Conservation (phyloP, 2,113 vertebrate genomes). For the Lycaon pictus region DNA sequence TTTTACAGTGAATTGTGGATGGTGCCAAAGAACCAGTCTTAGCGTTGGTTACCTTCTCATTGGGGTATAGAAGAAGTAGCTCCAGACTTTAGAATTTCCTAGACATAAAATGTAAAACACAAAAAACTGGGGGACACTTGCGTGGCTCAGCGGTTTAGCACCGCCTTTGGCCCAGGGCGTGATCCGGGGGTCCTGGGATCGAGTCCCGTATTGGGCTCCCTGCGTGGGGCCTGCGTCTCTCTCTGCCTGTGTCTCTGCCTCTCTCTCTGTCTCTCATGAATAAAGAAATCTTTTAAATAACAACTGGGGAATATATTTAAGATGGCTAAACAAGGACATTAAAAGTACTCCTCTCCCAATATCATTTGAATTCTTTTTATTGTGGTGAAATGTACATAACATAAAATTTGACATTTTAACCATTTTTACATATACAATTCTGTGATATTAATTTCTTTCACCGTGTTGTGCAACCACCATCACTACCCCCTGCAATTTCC, state of each 20-base stretch:
- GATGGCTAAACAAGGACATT: not conserved
- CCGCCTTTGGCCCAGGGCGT: too few species aligned
- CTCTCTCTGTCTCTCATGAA: too few species aligned
- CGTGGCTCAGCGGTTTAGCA: too few species aligned
- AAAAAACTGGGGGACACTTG: not conserved
- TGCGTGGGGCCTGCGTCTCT: too few species aligned
- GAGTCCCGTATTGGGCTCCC: too few species aligned
- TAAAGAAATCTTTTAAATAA: too few species aligned
- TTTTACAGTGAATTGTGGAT: not conserved
- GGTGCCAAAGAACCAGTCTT: not conserved
- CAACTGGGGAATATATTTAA: not conserved
- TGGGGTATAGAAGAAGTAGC: not conserved
- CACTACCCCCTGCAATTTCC: not conserved
- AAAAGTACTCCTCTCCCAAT: not conserved
- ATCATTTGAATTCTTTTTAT: not conserved
- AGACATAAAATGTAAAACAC: not conserved
- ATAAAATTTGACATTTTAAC: not conserved
- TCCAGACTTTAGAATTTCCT: not conserved
- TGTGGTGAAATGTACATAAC: not conserved
- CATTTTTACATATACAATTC: not conserved
- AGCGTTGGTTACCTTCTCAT: not conserved
- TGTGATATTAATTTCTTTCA: not conserved
- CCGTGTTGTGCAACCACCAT: too few species aligned
- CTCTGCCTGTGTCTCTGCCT: too few species aligned
- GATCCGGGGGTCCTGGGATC: too few species aligned